Evolutionary conservation across 2,797 vertebrate genomes (phyloP).

Genomic region (Coregonus suidteri): DNA sequence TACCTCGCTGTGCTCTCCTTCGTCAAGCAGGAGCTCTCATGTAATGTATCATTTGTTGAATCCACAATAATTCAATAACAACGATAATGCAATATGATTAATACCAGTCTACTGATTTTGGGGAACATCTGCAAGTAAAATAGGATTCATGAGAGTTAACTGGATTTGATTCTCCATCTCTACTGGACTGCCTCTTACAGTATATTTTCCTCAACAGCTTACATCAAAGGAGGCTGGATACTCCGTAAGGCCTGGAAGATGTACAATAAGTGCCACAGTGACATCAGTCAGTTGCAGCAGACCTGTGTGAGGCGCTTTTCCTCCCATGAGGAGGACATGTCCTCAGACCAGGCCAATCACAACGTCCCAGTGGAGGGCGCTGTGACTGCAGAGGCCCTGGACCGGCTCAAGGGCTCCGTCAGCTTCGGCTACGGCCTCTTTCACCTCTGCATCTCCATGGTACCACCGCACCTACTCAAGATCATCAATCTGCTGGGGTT

Average conservation of each 20-base stretch:
- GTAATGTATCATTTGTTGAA: slow-evolving; percentile 68
- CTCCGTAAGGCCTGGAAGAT: slow-evolving; percentile 99
- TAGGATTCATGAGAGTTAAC: background rate
- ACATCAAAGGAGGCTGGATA: slow-evolving; percentile 99
- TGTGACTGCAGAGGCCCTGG: slow-evolving; percentile 86
- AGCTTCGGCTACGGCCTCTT: slow-evolving; percentile 99
- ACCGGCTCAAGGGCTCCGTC: slow-evolving; percentile 96
- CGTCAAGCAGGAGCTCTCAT: slow-evolving; percentile 96
- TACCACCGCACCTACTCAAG: slow-evolving; percentile 98
- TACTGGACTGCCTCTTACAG: background rate
- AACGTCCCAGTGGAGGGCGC: slow-evolving; percentile 67
- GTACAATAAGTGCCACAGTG: slow-evolving; percentile 96
- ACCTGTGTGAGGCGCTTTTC: slow-evolving; percentile 80
- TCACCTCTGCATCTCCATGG: slow-evolving; percentile 99
- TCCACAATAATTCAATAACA: background rate
- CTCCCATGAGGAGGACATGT: slow-evolving; percentile 76
- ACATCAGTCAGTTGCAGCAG: slow-evolving; percentile 95
- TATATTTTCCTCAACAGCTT: slow-evolving; percentile 73
- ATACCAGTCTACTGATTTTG: background rate
- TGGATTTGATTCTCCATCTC: background rate
- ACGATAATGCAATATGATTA: background rate
- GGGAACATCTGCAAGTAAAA: background rate
- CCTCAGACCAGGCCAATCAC: slow-evolving; percentile 91
- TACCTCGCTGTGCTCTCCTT: slow-evolving; percentile 97
- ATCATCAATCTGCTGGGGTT: slow-evolving; percentile 99